Conservation (phyloP, 35 echinoderm and acorn worm species). For the Antedon bifida region DNA sequence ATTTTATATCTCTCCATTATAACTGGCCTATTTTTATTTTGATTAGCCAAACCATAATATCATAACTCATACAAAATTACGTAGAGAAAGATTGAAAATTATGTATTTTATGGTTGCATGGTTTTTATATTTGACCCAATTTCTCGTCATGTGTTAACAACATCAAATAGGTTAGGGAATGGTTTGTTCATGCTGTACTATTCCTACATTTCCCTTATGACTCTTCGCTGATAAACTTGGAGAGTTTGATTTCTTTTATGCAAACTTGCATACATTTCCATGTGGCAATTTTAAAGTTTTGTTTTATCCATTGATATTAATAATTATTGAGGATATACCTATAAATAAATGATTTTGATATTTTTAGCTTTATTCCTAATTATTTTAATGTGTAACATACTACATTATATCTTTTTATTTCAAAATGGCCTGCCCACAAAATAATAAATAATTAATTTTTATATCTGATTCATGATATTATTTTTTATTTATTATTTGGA, state of each 20-base stretch:
- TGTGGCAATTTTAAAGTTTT: not conserved
- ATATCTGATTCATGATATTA: too few species aligned
- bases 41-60: not conserved
- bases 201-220: not conserved
- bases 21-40: not conserved
- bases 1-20: not conserved
- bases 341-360: too few species aligned
- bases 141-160: not conserved
- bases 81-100: not conserved
- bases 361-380: too few species aligned
- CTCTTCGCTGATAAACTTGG: not conserved
- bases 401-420: too few species aligned
- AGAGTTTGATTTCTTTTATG: not conserved
- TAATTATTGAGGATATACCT: too few species aligned
- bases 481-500: too few species aligned
- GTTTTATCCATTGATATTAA: too few species aligned
- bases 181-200: not conserved
- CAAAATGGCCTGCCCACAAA: too few species aligned
- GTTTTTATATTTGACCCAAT: not conserved
- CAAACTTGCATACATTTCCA: not conserved
- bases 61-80: not conserved
- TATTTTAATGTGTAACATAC: too few species aligned
- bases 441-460: too few species aligned
- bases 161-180: not conserved
- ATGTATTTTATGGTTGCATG: not conserved